Base-by-base conservation (phyloP, 2,888 invertebrate species). In the Limnephilus auricula region DNA sequence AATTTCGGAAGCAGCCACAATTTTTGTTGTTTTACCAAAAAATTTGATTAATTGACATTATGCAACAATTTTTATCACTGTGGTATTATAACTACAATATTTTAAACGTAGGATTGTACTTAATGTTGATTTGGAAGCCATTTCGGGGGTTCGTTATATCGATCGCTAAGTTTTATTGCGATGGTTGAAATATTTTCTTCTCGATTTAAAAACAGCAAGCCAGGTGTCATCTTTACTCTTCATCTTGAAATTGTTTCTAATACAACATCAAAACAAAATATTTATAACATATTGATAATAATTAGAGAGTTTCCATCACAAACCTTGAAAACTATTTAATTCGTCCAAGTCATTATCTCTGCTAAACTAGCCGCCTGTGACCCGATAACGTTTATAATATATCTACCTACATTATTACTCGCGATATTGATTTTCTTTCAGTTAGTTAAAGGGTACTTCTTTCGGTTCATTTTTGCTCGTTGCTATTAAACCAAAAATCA, bases 161-260 rank as follows among this genome's bases (percentile, higher is more conserved):
- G 34, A n/a, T 40, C n/a, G 90, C 92, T 92, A 90, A 88, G 87
- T 92, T 91, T 92, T 89, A 91, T 90, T 80, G 80, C 45, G 32
- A 34, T 4, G 30, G 90, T 92, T 65, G 87, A 90, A 79, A 89
- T 90, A 89, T 93, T 93, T 93, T 93, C 91, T 93, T 90, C 92
- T 92, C 25, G 91, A 93, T 89, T 92, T 92, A 80, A 90, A 92
- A 82, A 92, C 86, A 18, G 91, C 89, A 79, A 92, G 87, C 92
- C 92, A 91, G n/a, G 90, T 92, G 40, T 92, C 92, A 89, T 93
- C 92, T 88, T 90, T 92, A 13, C 91, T 91, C 90, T 91, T 92
- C 93, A 92, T 93, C 40, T 92, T 92, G 6, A 30, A 85, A 40
- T 40, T 10, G 31, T 40, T 40, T 65, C 65, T 65, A 65, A 65